Conservation (phyloP, 2,113 vertebrate genomes). For the Lanius collurio region DNA sequence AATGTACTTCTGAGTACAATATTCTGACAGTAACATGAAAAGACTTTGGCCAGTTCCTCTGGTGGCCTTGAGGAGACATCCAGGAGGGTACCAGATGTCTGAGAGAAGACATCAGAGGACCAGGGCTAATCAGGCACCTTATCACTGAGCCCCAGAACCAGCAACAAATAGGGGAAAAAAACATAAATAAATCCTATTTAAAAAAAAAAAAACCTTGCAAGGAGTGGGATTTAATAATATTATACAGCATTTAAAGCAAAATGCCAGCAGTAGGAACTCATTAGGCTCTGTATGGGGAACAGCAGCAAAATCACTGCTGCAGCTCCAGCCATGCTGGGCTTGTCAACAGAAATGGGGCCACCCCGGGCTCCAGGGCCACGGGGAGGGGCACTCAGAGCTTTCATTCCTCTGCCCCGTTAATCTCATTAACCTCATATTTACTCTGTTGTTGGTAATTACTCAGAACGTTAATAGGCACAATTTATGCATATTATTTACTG, state of each 20-base stretch:
- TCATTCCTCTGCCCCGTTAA: neutral
- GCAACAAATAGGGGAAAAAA: neutral
- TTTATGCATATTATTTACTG: neutral
- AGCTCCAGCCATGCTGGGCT: conserved; percentile 4
- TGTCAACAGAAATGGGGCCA: neutral
- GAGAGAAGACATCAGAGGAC: neutral
- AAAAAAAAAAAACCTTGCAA: neutral
- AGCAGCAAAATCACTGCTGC: neutral
- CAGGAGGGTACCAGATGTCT: neutral
- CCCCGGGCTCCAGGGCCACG: neutral
- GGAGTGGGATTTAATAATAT: conserved; percentile 26
- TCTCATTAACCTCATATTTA: conserved; percentile 32
- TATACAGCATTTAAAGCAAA: neutral
- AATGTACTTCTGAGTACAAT: neutral
- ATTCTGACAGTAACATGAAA: neutral
- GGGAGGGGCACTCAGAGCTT: neutral
- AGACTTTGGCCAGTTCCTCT: neutral
- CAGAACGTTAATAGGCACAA: neutral
- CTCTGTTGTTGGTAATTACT: conserved; percentile 33
- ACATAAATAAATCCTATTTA: neutral
- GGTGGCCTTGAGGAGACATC: neutral
- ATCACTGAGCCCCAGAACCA: neutral
- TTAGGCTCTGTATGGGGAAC: neutral
- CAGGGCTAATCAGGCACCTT: neutral
- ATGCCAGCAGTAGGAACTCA: conserved; percentile 12